Evolutionary conservation across 2,113 vertebrate genomes (phyloP).

Genomic region (Machaerirhynchus nigripectus): DNA sequence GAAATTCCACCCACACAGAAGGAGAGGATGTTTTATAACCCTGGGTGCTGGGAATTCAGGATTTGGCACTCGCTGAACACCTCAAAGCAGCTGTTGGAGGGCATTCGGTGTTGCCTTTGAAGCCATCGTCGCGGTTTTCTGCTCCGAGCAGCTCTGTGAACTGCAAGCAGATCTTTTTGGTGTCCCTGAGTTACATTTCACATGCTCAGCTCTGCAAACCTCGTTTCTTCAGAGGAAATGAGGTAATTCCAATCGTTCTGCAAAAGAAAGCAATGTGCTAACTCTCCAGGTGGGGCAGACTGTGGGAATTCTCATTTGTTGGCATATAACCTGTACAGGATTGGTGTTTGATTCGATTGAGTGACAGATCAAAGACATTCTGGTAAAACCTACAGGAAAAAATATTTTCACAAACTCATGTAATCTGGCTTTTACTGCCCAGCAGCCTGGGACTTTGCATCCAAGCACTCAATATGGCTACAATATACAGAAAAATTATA

Average conservation of each 20-base stretch:
- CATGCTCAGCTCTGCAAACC: not conserved
- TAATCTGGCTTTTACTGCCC: not conserved
- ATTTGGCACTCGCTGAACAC: not conserved
- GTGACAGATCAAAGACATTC: not conserved
- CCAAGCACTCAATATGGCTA: not conserved
- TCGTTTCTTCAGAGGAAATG: not conserved
- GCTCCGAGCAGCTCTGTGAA: not conserved
- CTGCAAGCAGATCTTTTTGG: not conserved
- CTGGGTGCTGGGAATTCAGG: not conserved
- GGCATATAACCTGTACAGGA: not conserved
- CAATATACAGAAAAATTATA: not conserved
- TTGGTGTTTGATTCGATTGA: not conserved
- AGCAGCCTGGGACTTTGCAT: not conserved
- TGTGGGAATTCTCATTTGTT: not conserved
- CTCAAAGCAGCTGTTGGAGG: not conserved
- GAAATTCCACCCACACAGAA: not conserved
- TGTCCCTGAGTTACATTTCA: not conserved
- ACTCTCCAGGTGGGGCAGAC: not conserved
- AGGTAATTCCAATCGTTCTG: not conserved
- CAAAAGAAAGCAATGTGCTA: not conserved
- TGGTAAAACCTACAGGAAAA: not conserved
- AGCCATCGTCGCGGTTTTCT: accelerated
- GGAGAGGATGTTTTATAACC: not conserved
- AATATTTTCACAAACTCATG: not conserved
- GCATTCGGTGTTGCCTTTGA: not conserved